These are phyloP conservation scores for Zaprionus africanus DNA, from an alignment of 1,140 invertebrate species.

Conservation along the genomic window DNA sequence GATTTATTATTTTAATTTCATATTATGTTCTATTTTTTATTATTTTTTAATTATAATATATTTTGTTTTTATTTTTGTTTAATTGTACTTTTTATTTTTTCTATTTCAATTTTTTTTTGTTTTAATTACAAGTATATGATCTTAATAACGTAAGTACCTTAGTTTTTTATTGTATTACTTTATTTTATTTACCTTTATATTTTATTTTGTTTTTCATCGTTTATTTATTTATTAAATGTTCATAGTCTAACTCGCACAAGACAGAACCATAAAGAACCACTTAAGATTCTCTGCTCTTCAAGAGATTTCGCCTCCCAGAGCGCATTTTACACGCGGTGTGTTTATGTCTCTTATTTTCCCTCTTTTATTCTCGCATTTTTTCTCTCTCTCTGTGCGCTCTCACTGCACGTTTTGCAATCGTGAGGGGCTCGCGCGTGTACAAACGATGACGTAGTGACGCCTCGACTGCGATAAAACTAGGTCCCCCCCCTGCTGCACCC, in stretches of 20 bases:
- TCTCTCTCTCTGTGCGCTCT: not conserved
- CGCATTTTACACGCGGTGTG: not conserved
- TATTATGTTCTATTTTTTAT: no score
- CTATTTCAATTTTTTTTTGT: no score
- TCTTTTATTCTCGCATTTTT: not conserved
- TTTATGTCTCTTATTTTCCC: not conserved
- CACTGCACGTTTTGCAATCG: slow-evolving; percentile 33
- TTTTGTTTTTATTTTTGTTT: no score
- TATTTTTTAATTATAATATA: no score
- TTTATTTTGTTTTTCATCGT: no score
- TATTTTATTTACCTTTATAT: not conserved
- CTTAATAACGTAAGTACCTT: no score
- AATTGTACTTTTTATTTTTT: no score
- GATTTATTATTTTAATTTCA: no score
- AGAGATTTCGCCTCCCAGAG: not conserved
- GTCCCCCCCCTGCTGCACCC: not conserved
- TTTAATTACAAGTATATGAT: no score
- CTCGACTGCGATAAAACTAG: slow-evolving; percentile 29
- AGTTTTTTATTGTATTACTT: no score
- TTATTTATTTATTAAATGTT: not conserved
- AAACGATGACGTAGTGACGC: slow-evolving; percentile 29
- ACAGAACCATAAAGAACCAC: not conserved
- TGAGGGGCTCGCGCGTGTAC: slow-evolving; percentile 33
- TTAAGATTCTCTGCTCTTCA: not conserved
- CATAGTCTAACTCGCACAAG: not conserved